Conservation (phyloP, 2,888 invertebrate genomes). For the Tromatobia lineatoria region DNA sequence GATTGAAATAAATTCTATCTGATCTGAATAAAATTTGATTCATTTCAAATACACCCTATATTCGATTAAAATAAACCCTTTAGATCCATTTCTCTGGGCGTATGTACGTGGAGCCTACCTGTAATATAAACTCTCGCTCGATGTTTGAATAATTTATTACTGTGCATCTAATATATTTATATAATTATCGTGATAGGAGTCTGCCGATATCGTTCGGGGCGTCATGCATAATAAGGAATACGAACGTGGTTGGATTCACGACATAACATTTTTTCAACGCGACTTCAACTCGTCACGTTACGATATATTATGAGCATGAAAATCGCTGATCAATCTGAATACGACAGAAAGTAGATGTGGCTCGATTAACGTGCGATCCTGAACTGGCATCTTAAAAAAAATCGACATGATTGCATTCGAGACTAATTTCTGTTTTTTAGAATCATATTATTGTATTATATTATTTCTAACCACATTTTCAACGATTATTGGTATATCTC, state of each 20-base stretch:
- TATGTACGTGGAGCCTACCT: slow-evolving; percentile 66
- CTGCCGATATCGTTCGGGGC: slow-evolving; percentile 40
- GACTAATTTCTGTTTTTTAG: neutral
- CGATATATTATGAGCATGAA: slow-evolving; percentile 16
- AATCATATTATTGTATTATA: neutral
- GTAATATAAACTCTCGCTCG: slow-evolving; percentile 72
- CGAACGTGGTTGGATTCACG: slow-evolving; percentile 1
- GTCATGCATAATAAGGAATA: slow-evolving; percentile 27
- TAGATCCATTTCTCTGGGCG: too few species aligned
- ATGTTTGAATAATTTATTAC: slow-evolving; percentile 75
- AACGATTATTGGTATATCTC: neutral
- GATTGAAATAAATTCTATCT: too few species aligned
- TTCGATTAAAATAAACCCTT: too few species aligned
- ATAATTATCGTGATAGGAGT: slow-evolving; percentile 69
- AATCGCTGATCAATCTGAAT: slow-evolving; percentile 9
- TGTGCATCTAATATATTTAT: slow-evolving; percentile 76
- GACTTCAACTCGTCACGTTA: slow-evolving; percentile 9
- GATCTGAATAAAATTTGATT: too few species aligned
- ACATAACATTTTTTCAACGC: slow-evolving; percentile 2
- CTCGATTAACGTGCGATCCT: neutral
- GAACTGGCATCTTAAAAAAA: too few species aligned
- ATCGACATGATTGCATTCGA: neutral
- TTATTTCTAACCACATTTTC: neutral
- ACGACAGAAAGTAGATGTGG: slow-evolving; percentile 10
- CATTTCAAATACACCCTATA: too few species aligned